phyloP scores from a whole-genome alignment of 2,888 invertebrate species.

The Chloroclysta siterata region DNA sequence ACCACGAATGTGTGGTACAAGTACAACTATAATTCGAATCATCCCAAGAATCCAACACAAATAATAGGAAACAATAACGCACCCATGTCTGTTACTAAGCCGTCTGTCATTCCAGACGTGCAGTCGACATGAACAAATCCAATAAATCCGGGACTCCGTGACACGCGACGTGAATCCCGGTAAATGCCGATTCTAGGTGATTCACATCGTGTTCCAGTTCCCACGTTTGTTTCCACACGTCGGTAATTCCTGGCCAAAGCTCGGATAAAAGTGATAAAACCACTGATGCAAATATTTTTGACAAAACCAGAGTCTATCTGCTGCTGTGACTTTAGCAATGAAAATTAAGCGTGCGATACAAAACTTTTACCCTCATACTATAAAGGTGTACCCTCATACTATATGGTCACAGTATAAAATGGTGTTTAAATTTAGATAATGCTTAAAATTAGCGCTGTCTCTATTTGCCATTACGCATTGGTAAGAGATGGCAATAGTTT shows the following conservation, averaged over 20 bases:
- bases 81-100: constrained; percentile 28
- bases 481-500: too few relatives aligned
- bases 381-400: too few relatives aligned
- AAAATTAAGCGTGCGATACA: too few relatives aligned
- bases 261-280: neutral
- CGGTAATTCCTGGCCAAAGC: neutral
- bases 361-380: too few relatives aligned
- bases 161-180: constrained; percentile 31
- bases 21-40: neutral
- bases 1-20: neutral
- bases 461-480: too few relatives aligned
- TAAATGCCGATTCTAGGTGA: constrained; percentile 33
- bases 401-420: too few relatives aligned
- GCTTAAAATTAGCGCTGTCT: too few relatives aligned
- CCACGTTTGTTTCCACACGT: constrained; percentile 1
- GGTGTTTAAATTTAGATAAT: too few relatives aligned
- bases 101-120: constrained; percentile 41
- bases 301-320: too few relatives aligned
- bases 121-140: constrained; percentile 43
- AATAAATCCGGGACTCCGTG: constrained; percentile 46
- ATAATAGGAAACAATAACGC: constrained; percentile 17
- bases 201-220: constrained; percentile 20
- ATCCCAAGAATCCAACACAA: constrained; percentile 3
- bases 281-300: neutral
- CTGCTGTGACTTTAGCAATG: too few relatives aligned